Base-by-base conservation (phyloP, 2,888 invertebrate species). In the Apamea anceps region DNA sequence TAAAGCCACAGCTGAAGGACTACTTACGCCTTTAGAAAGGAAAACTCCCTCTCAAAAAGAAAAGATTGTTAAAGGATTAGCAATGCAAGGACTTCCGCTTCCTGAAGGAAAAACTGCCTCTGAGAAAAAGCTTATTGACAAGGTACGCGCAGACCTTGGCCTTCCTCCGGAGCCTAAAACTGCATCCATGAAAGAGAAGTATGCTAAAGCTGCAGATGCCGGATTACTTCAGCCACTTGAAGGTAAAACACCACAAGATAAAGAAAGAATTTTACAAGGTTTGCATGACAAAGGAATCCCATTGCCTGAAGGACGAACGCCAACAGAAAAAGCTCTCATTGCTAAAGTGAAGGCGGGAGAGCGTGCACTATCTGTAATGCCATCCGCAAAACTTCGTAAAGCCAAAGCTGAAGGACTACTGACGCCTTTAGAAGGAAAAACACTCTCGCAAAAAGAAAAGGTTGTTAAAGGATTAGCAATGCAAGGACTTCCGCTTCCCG, bases 211-310 rank as follows among this genome's bases (percentile, higher is more conserved):
- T 0, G 54, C 32, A 45, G 12, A 15, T 12, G 54, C 80, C 0
- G 80, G 80, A 18, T 54, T 77, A 5, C 0, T 77, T 7, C 32
- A 57, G 13, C 77, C 80, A 0, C 1, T 77, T 0, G 68, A 77
- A 80, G 80, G 68, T 1, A 77, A 80, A 77, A 2, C 80, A 6
- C 18, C 54, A 0, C 0, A 2, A 7, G 80, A 80, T 15, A 77
- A 80, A 80, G n/a, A 32, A 57, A 67, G 1, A 12, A 66, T 77
- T 15, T 12, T 80, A 10, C 8, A 65, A n/a, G 7, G 67, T 4
- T 45, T 80, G 15, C 15, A 48, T 1, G 80, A 77, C 10, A 15
- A 12, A 1, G 77, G 80, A 0, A 77, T 77, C 0, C 18, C 68
- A 0, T 1, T 68, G 21, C 68, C 68, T 1, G 68, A 68, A 68